Base-by-base conservation (phyloP, 2,797 vertebrate species). In the Brachymystax lenok region DNA sequence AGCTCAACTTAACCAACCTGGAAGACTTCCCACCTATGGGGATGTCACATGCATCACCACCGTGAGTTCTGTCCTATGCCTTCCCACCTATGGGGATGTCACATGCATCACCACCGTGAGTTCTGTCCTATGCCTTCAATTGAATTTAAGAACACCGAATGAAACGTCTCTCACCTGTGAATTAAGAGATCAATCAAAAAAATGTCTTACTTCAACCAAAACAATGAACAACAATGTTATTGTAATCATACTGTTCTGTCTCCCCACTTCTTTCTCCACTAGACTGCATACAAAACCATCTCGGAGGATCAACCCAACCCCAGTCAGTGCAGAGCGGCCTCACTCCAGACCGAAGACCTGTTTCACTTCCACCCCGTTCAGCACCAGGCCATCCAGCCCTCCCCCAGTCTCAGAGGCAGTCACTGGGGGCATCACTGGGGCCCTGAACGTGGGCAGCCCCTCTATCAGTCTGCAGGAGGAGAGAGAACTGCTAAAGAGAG, bases 251-350 rank as follows among this genome's bases (percentile, higher is more conserved):
- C 8, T 51, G 10, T 24, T 21, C 19, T 56, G 27, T 33, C 40
- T 1, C 40, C 2, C 10, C 40, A 17, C 56, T 46, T 46, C 10
- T 46, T 46, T 13, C 3, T 46, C 40, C 40, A 12, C 77, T 88
- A 98, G 98, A 85, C 92, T 89, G 24, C 21, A 27, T 88, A 93
- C 93, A 69, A 99, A 96, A 79, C 98, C 98, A 16, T 98, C 97
- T 0, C 94, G 98, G 74, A 92, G 98, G 87, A 99, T 99, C 90
- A 99, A 99, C 86, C 98, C 98, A 13, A 99, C 98, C 6, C 97
- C 97, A 24, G 96, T 99, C 81, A 96, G 96, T 88, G 91, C 92
- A 5, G 97, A 97, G 81, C 94, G 96, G n/a, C 94, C 95, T 0
- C 94, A 96, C 72, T 99, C 97, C 50, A 97, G 97, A 90, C 96